Conservation (phyloP, 2,888 invertebrate genomes). For the Eugnorisma glareosa region DNA sequence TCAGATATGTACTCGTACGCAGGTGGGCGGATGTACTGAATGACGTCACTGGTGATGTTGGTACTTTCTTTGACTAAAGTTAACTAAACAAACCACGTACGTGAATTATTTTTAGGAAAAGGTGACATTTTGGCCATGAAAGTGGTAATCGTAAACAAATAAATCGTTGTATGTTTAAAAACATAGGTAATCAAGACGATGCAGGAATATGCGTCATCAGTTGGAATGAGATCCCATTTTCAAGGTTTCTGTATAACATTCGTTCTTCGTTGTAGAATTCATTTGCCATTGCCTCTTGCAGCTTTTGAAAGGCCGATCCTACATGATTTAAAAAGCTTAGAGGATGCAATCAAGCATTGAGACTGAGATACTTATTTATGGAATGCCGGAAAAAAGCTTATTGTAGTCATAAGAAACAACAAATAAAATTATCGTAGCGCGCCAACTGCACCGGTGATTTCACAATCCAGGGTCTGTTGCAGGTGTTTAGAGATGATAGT, state of each 20-base stretch:
- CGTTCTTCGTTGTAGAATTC: background rate
- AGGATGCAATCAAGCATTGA: background rate
- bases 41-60: slow-evolving; percentile 49
- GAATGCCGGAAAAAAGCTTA: background rate
- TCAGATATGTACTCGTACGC: slow-evolving; percentile 45
- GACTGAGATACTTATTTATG: background rate
- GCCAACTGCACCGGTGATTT: no score
- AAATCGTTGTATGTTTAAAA: slow-evolving; percentile 20
- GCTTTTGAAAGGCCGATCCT: background rate
- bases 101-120: slow-evolving; percentile 33
- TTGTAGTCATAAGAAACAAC: background rate
- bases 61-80: slow-evolving; percentile 34
- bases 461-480: background rate
- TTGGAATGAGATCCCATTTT: background rate
- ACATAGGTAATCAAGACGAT: background rate
- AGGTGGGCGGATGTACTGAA: slow-evolving; percentile 44
- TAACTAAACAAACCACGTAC: slow-evolving; percentile 25
- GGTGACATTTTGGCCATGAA: slow-evolving; percentile 34
- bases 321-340: background rate
- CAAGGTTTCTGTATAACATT: background rate
- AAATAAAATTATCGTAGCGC: background rate
- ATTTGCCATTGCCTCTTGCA: background rate
- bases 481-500: background rate
- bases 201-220: slow-evolving; percentile 1
- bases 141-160: slow-evolving; percentile 19